Percentiles rank a stretch among this genome's conserved stretches.
These are phyloP conservation scores for Lochmaea capreae DNA, from an alignment of 2,888 invertebrate genomes.

Conservation along the genomic window DNA sequence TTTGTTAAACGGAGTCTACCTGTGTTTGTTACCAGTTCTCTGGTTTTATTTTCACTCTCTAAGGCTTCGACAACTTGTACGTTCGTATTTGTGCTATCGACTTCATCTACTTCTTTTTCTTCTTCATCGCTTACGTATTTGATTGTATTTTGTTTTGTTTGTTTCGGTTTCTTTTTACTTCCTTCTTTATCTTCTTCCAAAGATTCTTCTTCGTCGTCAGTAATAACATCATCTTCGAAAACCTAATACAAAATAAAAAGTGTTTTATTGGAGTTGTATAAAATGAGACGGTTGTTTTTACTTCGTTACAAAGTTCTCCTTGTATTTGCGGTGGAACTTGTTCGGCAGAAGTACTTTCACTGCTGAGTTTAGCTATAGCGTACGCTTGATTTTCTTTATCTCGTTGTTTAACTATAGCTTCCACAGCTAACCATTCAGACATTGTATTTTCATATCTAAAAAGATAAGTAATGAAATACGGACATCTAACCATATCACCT, in stretches of 20 bases:
- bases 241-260: constrained; percentile 53
- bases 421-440: constrained; percentile 96
- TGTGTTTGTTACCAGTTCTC: constrained; percentile 32
- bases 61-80: constrained; percentile 42
- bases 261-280: background rate
- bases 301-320: constrained; percentile 69
- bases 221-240: constrained; percentile 64
- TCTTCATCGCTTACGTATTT: constrained; percentile 60
- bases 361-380: constrained; percentile 86
- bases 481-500: too few relatives aligned
- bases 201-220: constrained; percentile 59
- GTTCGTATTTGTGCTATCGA: constrained; percentile 25
- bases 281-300: constrained; percentile 49
- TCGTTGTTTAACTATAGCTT: constrained; percentile 87
- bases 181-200: constrained; percentile 61
- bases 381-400: constrained; percentile 87
- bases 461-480: background rate
- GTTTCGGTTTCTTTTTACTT: constrained; percentile 48
- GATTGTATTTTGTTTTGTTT: constrained; percentile 61
- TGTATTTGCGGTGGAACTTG: constrained; percentile 62
- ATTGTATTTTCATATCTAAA: constrained; percentile 86
- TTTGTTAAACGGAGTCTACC: too few relatives aligned
- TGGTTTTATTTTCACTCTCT: constrained; percentile 39
- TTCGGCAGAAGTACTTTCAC: constrained; percentile 74
- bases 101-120: constrained; percentile 31